Evolutionary conservation across 2,113 vertebrate species (phyloP).

Genomic region (Hylia prasina): DNA sequence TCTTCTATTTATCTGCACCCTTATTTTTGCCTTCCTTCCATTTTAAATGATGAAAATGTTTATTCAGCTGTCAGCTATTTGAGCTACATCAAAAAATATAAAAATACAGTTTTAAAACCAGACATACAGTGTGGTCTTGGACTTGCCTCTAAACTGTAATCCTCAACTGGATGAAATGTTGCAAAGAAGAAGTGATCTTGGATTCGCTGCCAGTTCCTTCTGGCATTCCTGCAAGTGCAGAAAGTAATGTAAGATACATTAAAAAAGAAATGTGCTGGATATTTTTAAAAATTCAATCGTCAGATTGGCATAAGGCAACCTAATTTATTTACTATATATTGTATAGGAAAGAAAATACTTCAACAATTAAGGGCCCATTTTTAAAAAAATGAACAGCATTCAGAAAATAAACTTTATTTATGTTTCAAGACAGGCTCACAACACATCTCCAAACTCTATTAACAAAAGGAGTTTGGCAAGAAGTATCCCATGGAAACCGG

Average conservation of each 20-base stretch:
- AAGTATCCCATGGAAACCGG: not conserved
- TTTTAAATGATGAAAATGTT: not conserved
- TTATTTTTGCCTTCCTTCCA: not conserved
- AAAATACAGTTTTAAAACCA: not conserved
- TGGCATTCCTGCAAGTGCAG: conserved; percentile 79
- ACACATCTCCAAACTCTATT: not conserved
- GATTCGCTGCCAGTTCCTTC: conserved; percentile 91
- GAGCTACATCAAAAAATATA: not conserved
- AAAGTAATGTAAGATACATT: not conserved
- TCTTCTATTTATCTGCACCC: not conserved
- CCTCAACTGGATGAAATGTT: conserved; percentile 81
- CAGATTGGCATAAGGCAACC: not conserved
- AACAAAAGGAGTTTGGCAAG: not conserved
- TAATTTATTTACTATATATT: not conserved
- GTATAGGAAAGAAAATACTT: not conserved
- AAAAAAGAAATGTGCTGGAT: fast-evolving
- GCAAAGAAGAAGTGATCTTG: conserved; percentile 96
- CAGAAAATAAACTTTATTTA: not conserved
- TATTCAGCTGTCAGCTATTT: not conserved
- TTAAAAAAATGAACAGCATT: not conserved
- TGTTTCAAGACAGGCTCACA: not conserved
- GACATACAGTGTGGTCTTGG: not conserved
- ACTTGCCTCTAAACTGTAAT: conserved; percentile 86
- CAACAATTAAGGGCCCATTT: not conserved
- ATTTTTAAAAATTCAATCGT: not conserved